Evolutionary conservation across 2,113 vertebrate genomes (phyloP), one percentile per base, ranked within the genome.

Genomic region (Lipophrys pholis): DNA sequence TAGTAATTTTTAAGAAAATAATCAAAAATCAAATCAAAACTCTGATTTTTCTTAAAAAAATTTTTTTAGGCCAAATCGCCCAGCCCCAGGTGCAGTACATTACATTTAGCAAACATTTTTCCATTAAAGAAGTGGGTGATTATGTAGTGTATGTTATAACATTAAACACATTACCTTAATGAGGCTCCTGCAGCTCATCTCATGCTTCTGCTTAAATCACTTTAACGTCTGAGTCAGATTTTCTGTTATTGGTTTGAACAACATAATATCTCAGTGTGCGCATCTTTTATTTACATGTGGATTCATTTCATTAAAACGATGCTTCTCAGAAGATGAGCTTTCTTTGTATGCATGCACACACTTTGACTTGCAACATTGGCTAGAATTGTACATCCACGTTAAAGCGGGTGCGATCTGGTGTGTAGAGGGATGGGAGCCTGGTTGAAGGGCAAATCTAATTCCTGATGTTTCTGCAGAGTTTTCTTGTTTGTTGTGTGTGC

Each of bases 221-320:
- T 64, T 64, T 39, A 58, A 50, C 8, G 41, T 36, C 51, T 35
- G 16, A 65, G 56, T 57, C 66, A 59, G 42, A 9, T 56, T 62
- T 69, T 38, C 21, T 30, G 4, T 53, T 41, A 51, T 17, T 8
- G 21, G 17, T 15, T 79, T 46, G 48, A 17, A 45, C 5, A 35
- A 11, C 11, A 17, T 36, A 48, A 67, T 52, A 69, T 72, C 36
- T 50, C 12, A 16, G 5, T 38, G 15, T 11, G 12, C 21, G 21
- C 45, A 46, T 9, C 38, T 68, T 65, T 70, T 62, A 73, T 62
- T 61, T 80, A 82, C 77, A 70, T 61, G 74, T 83, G 57, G 59
- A 59, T 77, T 80, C 56, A 77, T 76, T 80, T 67, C 45, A 60
- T 69, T 73, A 15, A 52, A 52, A 65, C 49, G 12, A 58, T 58